Evolutionary conservation across 2,888 invertebrate species (phyloP).

Genomic region (Aphrophora alni): DNA sequence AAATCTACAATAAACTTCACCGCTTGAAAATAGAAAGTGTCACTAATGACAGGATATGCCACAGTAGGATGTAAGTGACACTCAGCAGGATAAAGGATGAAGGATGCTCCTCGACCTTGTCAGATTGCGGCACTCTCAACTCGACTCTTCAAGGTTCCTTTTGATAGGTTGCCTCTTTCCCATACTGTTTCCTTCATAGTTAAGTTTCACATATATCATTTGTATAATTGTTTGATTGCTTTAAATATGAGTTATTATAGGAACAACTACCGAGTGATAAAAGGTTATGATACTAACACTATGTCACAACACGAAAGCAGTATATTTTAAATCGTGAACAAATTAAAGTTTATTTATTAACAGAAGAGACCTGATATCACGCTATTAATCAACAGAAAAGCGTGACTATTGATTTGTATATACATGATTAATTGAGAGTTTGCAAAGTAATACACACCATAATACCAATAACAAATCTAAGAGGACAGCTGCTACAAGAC

Average conservation of each 20-base stretch:
- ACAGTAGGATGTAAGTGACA: neutral
- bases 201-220: neutral
- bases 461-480: too few relatives aligned
- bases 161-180: neutral
- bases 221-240: neutral
- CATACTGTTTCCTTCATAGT: neutral
- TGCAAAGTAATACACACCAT: too few relatives aligned
- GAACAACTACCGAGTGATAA: too few relatives aligned
- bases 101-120: neutral
- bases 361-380: too few relatives aligned
- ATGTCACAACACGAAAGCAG: too few relatives aligned
- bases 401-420: too few relatives aligned
- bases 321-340: neutral
- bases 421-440: too few relatives aligned
- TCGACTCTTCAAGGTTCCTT: neutral
- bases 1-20: too few relatives aligned
- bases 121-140: neutral
- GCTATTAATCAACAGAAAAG: too few relatives aligned
- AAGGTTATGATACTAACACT: too few relatives aligned
- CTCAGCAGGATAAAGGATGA: too few relatives aligned
- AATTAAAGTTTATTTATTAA: neutral
- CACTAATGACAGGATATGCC: neutral
- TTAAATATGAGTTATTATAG: neutral
- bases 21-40: neutral
- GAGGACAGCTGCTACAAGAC: too few relatives aligned